A percentile compares a stretch with the other conserved stretches of the same genome.
Conservation (phyloP, 1,140 invertebrate species). For the Oreohelix idahoensis region DNA sequence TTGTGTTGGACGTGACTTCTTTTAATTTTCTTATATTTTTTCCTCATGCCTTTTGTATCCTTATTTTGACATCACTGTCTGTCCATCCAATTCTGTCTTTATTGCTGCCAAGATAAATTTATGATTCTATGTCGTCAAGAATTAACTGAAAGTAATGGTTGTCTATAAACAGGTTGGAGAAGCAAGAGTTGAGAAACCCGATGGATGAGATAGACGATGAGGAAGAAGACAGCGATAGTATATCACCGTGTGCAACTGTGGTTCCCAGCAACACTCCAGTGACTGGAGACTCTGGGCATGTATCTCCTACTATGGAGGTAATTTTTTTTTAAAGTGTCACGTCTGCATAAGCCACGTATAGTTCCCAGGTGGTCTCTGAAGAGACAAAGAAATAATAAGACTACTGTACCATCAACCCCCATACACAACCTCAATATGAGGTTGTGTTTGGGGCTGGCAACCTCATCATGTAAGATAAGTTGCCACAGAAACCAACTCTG, state of each 20-base stretch:
- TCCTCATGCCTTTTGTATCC: too few relatives aligned
- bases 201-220: constrained; percentile 18
- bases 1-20: background rate
- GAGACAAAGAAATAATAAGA: too few relatives aligned
- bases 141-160: too few relatives aligned
- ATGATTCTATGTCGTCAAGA: background rate
- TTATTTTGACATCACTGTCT: background rate
- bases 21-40: too few relatives aligned
- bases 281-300: constrained; percentile 32
- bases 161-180: background rate
- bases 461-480: too few relatives aligned
- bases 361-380: too few relatives aligned
- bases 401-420: too few relatives aligned
- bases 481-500: too few relatives aligned
- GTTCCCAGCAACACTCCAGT: constrained; percentile 34
- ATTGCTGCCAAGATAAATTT: background rate
- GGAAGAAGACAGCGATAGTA: constrained; percentile 5
- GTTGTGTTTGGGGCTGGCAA: too few relatives aligned
- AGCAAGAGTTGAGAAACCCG: constrained; percentile 3
- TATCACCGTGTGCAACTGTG: background rate
- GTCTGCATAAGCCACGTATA: too few relatives aligned
- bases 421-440: too few relatives aligned
- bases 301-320: constrained; percentile 35
- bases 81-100: background rate
- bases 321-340: background rate